Percentiles rank a stretch among this genome's conserved stretches.
Evolutionary conservation across 2,888 invertebrate genomes (phyloP).

Genomic region (Anarsia innoxiella): DNA sequence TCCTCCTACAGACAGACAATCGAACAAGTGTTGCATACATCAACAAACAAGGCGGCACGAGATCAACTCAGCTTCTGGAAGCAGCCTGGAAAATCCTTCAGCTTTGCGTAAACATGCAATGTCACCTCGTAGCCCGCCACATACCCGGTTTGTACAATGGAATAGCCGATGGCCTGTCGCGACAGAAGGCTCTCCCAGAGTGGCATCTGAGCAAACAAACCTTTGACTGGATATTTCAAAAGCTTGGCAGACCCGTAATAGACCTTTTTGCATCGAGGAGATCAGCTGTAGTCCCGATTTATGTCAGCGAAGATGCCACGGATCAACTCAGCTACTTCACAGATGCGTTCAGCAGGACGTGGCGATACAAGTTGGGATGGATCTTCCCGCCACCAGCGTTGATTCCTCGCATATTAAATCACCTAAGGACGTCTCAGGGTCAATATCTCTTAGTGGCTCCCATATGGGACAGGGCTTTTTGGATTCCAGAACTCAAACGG

Average conservation of each 20-base stretch:
- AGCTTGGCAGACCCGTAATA: constrained; percentile 1
- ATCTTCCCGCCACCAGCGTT: constrained; percentile 23
- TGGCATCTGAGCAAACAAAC: constrained; percentile 6
- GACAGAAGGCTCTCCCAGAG: constrained; percentile 1
- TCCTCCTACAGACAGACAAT: constrained; percentile 4
- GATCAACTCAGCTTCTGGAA: constrained; percentile 1
- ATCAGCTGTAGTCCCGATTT: constrained; percentile 15
- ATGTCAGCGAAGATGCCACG: constrained; percentile 9
- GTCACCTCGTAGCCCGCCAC: constrained; percentile 1
- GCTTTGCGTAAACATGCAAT: not conserved
- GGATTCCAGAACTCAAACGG: no score
- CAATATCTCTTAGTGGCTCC: no score
- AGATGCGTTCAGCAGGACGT: constrained; percentile 20
- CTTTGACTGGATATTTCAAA: no score
- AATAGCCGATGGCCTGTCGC: constrained; percentile 19
- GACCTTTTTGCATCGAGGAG: constrained; percentile 4
- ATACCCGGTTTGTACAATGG: constrained; percentile 8
- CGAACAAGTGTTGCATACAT: constrained; percentile 3
- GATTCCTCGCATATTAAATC: constrained; percentile 19
- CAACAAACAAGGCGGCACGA: constrained; percentile 7
- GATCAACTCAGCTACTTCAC: constrained; percentile 12
- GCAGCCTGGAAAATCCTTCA: not conserved
- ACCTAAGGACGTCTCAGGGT: no score
- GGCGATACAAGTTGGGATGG: constrained; percentile 19
- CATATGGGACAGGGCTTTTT: no score